These are phyloP conservation scores for Danio jaintianensis DNA, from an alignment of 2,797 vertebrate genomes.

Conservation along the genomic window DNA sequence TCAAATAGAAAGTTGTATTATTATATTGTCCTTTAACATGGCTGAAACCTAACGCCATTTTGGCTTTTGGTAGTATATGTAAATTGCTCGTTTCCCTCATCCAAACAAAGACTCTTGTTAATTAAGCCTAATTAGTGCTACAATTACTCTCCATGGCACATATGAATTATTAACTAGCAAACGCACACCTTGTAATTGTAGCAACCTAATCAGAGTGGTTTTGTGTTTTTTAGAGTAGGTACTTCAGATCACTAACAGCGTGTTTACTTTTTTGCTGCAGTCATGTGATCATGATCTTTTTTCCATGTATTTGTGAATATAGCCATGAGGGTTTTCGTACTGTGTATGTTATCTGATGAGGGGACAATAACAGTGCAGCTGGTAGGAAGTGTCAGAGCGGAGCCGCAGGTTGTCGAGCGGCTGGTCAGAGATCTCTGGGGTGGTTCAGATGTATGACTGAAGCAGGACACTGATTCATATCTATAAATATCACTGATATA, in stretches of 20 bases:
- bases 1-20: no score
- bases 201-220: conserved; percentile 2
- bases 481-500: conserved; percentile 29
- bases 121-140: conserved; percentile 39
- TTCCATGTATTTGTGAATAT: conserved; percentile 15
- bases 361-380: conserved; percentile 61
- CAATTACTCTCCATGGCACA: conserved; percentile 4
- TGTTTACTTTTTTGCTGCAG: conserved; percentile 20
- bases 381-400: conserved; percentile 53
- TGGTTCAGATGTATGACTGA: conserved; percentile 36
- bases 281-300: conserved; percentile 17
- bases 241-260: conserved; percentile 5
- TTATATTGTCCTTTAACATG: no score
- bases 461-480: conserved; percentile 51
- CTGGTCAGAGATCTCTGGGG: conserved; percentile 36
- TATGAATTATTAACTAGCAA: conserved; percentile 37
- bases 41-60: background rate
- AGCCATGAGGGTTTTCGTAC: conserved; percentile 15
- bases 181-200: conserved; percentile 25
- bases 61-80: conserved; percentile 22
- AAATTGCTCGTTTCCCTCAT: background rate
- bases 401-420: conserved; percentile 13
- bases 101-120: conserved; percentile 24
- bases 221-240: conserved; percentile 24
- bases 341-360: conserved; percentile 54